Evolutionary conservation across 2,888 invertebrate genomes (phyloP).

Genomic region (Andrena fulva): DNA sequence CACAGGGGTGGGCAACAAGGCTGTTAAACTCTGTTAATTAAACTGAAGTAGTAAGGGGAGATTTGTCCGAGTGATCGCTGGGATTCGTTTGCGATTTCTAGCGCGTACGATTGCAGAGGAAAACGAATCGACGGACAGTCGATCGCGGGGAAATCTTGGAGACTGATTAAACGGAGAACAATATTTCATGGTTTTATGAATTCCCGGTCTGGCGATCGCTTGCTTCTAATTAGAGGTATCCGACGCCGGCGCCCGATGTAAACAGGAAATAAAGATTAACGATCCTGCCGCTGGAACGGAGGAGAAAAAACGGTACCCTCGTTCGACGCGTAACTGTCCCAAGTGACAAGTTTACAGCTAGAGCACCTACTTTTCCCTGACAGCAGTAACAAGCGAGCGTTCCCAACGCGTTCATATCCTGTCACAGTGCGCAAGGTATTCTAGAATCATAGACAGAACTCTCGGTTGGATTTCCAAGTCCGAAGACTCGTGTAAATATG

Average conservation of each 20-base stretch:
- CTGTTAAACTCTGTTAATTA: conserved; percentile 34
- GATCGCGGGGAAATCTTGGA: conserved; percentile 8
- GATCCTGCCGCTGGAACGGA: conserved; percentile 22
- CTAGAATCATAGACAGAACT: background rate
- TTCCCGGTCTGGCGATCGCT: background rate
- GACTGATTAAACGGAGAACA: conserved; percentile 8
- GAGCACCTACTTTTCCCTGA: background rate
- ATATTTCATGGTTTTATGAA: conserved; percentile 45
- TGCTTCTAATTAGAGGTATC: conserved; percentile 35
- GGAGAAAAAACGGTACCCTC: conserved; percentile 26
- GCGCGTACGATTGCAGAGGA: background rate
- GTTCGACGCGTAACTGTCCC: conserved; percentile 11
- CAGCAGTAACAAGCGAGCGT: background rate
- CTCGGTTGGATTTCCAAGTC: background rate
- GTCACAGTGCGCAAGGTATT: background rate
- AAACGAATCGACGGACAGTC: background rate
- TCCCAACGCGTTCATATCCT: background rate
- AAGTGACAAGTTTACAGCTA: conserved; percentile 37
- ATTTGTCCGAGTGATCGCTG: background rate
- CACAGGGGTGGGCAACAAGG: background rate
- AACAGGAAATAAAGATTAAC: conserved; percentile 49
- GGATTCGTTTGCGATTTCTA: conserved; percentile 1
- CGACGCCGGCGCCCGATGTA: conserved; percentile 3
- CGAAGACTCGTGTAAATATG: background rate
- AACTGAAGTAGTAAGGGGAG: background rate